Evolutionary conservation across 2,113 vertebrate species (phyloP).

Genomic region (Natator depressus): DNA sequence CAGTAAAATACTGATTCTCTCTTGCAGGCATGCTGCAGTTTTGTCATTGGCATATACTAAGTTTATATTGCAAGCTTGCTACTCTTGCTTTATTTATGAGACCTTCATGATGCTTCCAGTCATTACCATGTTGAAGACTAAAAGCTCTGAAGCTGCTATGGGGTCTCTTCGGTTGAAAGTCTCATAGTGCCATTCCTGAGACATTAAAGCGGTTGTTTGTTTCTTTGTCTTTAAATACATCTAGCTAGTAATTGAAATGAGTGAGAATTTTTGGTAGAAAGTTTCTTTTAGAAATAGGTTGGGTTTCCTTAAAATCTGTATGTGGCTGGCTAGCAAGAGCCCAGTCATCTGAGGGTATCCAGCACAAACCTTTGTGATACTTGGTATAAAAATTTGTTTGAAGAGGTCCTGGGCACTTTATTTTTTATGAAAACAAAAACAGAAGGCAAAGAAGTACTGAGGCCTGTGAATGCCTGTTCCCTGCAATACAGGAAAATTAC

Average conservation of each 20-base stretch:
- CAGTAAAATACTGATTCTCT: background rate
- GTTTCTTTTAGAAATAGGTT: background rate
- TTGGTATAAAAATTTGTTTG: background rate
- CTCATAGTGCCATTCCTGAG: background rate
- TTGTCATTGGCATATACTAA: background rate
- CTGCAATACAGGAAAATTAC: background rate
- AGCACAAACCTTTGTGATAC: background rate
- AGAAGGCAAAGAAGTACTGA: background rate
- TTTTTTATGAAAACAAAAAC: background rate
- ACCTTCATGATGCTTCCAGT: background rate
- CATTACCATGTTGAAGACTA: background rate
- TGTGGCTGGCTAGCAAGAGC: background rate
- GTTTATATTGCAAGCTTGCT: background rate
- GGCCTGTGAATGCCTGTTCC: background rate
- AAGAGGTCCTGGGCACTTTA: background rate
- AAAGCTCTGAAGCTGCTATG: background rate
- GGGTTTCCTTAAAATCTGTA: background rate
- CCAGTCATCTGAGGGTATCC: background rate
- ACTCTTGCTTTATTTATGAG: background rate
- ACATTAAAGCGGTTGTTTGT: background rate
- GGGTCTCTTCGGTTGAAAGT: background rate
- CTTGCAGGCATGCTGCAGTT: background rate
- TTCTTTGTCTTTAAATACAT: background rate
- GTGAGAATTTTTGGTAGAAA: background rate
- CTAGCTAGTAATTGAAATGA: background rate